These are phyloP conservation scores for Subacronicta megacephala DNA, from an alignment of 2,888 invertebrate genomes.

Conservation along the genomic window DNA sequence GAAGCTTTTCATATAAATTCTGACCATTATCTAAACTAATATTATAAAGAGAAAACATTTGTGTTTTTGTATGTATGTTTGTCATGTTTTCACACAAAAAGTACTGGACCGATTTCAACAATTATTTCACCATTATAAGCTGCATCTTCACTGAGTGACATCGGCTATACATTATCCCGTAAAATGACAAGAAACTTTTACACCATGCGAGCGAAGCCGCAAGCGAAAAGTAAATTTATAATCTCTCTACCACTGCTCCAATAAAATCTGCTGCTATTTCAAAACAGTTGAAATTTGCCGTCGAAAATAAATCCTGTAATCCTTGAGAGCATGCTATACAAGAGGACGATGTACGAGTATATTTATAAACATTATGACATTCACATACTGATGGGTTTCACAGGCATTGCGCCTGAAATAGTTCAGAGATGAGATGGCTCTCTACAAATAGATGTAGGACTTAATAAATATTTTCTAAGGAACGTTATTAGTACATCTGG, in stretches of 20 bases:
- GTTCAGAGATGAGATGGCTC: conserved; percentile 28
- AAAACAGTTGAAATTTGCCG: not conserved
- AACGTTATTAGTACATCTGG: too few relatives aligned
- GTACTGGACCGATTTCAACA: too few relatives aligned
- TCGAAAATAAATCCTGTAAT: conserved; percentile 15
- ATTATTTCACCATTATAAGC: too few relatives aligned
- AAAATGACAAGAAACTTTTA: too few relatives aligned
- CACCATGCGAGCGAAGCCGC: too few relatives aligned
- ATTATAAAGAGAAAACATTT: too few relatives aligned
- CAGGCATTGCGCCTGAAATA: conserved; percentile 33
- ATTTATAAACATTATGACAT: conserved; percentile 50
- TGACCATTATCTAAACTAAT: too few relatives aligned
- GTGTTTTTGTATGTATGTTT: too few relatives aligned
- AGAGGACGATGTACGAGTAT: conserved; percentile 34
- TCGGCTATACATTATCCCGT: too few relatives aligned
- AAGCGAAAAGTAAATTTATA: not conserved
- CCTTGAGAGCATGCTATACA: conserved; percentile 13
- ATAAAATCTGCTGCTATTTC: not conserved
- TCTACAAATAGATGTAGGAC: conserved; percentile 40
- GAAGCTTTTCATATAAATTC: too few relatives aligned
- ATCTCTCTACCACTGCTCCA: not conserved
- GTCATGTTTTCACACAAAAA: too few relatives aligned
- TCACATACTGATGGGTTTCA: conserved; percentile 34
- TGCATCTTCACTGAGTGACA: too few relatives aligned
- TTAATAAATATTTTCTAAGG: conserved; percentile 13